Evolutionary conservation across 92 coral and sea anemone genomes (phyloP).

Genomic region (Palythoa grandis): DNA sequence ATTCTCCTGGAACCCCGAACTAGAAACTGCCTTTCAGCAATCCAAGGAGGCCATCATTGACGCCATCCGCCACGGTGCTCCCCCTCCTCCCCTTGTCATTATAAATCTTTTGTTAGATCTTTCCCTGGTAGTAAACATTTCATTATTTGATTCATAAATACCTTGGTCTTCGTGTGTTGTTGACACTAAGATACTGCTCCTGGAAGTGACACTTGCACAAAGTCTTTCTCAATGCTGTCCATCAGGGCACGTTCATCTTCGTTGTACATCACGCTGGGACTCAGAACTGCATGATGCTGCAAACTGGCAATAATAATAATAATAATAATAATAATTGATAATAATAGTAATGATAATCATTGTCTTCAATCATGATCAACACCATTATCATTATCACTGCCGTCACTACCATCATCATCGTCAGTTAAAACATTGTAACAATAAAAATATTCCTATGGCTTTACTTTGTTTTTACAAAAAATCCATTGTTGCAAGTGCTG

Average conservation of each 20-base stretch:
- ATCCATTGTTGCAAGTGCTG: too few relatives aligned
- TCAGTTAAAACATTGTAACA: too few relatives aligned
- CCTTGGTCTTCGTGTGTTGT: not conserved
- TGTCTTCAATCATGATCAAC: not conserved
- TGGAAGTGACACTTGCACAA: conserved; percentile 23
- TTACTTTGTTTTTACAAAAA: too few relatives aligned
- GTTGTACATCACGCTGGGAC: conserved; percentile 60
- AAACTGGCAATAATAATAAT: not conserved
- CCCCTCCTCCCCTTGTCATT: too few relatives aligned
- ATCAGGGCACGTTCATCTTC: conserved; percentile 86
- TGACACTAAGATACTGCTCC: not conserved
- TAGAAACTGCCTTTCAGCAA: conserved; percentile 34
- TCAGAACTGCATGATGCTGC: conserved; percentile 56
- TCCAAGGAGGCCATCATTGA: conserved; percentile 29
- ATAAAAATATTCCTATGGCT: too few relatives aligned
- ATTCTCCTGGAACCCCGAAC: conserved; percentile 41
- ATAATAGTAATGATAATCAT: not conserved
- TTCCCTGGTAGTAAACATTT: too few relatives aligned
- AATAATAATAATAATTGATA: not conserved
- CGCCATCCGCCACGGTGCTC: conserved; percentile 34
- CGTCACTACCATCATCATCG: too few relatives aligned
- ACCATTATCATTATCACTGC: too few relatives aligned
- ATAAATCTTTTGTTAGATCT: too few relatives aligned
- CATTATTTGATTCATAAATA: not conserved
- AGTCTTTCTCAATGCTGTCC: conserved; percentile 90